Base-by-base conservation (phyloP, 2,113 vertebrate genomes). In the Pampusana beccarii region DNA sequence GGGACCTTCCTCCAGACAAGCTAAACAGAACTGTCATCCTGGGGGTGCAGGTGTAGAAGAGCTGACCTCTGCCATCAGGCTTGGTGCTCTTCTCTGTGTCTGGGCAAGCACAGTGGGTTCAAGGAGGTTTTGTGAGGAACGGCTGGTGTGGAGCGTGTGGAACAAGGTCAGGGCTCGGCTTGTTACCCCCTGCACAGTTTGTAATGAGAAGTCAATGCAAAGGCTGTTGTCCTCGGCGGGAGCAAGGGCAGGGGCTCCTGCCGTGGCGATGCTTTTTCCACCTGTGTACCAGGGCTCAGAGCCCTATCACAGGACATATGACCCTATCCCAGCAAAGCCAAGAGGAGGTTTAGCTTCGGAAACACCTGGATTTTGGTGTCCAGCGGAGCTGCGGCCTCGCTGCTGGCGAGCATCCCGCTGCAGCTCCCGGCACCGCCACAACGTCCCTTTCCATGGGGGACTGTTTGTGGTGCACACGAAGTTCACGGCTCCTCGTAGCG, bases 361-460 rank as follows among this genome's bases (percentile, higher is more conserved):
- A 91, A 34, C 26, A 10, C 14, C 0, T 0, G 16, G 56, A 8
- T 25, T 48, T 40, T 12, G 18, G 92, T 26, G 60, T 24, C 61
- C 1, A 15, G 1, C 3, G 20, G 75, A 77, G 26, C 48, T 46
- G 50, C 0, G 4, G 64, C 40, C 1, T 31, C 58, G 31, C 53
- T 60, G 73, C 12, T 11, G 74, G 23, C 0, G 1, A 80, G 53
- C 60, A 24, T 69, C 21, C 26, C 0, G 2, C 60, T 8, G 23
- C 54, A 0, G 16, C 9, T 23, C 29, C 40, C 62, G 69, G 8
- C 31, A 1, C 2, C 18, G n/a, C 19, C 18, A 46, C 77, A 51
- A 15, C 4, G 23, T 78, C 62, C 62, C 75, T 69, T 34, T 65
- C 67, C 19, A 3, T 31, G 34, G 31, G 66, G 10, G 66, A 8